Evolutionary conservation across 2,888 invertebrate genomes (phyloP).

Genomic region (Euplexia lucipara): DNA sequence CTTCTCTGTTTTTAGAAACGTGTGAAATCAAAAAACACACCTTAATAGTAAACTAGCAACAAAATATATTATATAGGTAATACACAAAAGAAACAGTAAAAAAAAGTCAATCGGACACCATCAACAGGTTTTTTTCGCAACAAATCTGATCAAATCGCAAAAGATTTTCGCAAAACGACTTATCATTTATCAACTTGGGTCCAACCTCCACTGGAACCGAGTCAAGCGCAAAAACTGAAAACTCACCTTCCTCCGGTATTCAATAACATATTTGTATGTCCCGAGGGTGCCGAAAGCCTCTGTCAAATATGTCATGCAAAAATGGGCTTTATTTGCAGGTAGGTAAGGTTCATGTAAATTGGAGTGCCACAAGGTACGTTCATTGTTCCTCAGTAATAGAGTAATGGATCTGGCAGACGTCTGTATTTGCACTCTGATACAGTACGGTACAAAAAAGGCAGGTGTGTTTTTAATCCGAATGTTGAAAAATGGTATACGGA

Average conservation of each 20-base stretch:
- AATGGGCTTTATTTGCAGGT: background rate
- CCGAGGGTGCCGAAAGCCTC: background rate
- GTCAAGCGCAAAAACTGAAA: slow-evolving; percentile 34
- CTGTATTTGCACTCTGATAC: slow-evolving; percentile 26
- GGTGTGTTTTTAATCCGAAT: background rate
- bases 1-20: too few species aligned
- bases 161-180: slow-evolving; percentile 12
- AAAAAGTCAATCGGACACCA: slow-evolving; percentile 7
- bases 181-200: slow-evolving; percentile 29
- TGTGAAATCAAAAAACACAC: too few species aligned
- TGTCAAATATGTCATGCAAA: background rate
- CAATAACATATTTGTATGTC: slow-evolving; percentile 46
- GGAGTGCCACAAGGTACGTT: background rate
- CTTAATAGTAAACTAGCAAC: too few species aligned
- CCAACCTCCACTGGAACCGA: slow-evolving; percentile 10
- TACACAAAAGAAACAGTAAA: background rate
- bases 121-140: slow-evolving; percentile 16
- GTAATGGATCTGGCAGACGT: slow-evolving; percentile 31
- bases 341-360: background rate
- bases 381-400: slow-evolving; percentile 43
- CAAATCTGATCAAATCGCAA: slow-evolving; percentile 47
- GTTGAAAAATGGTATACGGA: background rate
- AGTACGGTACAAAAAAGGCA: slow-evolving; percentile 2
- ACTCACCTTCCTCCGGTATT: slow-evolving; percentile 35
- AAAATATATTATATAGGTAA: background rate